Percentiles rank a stretch among this genome's conserved stretches.
Evolutionary conservation across 1,140 invertebrate genomes (phyloP).

Genomic region (Ips nitidus): DNA sequence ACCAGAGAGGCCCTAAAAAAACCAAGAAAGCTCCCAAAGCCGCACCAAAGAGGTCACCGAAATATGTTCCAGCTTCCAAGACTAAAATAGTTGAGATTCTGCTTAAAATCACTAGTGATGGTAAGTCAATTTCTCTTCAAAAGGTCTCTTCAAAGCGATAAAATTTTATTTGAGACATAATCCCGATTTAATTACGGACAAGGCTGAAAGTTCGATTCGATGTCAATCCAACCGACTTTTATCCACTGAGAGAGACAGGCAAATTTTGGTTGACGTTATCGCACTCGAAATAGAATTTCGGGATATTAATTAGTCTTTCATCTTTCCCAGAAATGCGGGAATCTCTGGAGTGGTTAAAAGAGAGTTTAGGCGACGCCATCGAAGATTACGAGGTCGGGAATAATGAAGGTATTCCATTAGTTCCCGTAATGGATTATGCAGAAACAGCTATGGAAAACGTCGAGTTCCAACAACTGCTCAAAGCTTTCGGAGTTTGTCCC

Average conservation of each 20-base stretch:
- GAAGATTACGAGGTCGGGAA: constrained; percentile 59
- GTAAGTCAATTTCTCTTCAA: neutral
- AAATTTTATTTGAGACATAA: neutral
- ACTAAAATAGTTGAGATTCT: constrained; percentile 4
- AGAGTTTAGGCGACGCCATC: constrained; percentile 61
- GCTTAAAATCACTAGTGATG: neutral
- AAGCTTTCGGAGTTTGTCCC: constrained; percentile 59
- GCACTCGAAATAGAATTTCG: constrained; percentile 20
- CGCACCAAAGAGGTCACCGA: neutral
- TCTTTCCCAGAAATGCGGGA: constrained; percentile 43
- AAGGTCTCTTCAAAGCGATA: neutral
- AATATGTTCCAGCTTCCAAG: neutral
- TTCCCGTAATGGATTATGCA: constrained; percentile 62
- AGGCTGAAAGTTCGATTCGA: constrained; percentile 9
- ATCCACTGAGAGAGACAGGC: neutral
- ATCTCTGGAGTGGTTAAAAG: constrained; percentile 62
- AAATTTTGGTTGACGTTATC: constrained; percentile 19
- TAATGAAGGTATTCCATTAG: constrained; percentile 61
- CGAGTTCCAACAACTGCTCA: constrained; percentile 60
- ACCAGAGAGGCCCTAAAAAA: neutral
- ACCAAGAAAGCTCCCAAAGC: neutral
- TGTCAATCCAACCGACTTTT: constrained; percentile 20
- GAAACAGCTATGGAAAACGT: constrained; percentile 61
- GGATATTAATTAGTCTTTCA: constrained; percentile 31
- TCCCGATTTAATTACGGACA: constrained; percentile 12